Evolutionary conservation across 2,888 invertebrate species (phyloP).

Genomic region (Synanthedon formicaeformis): DNA sequence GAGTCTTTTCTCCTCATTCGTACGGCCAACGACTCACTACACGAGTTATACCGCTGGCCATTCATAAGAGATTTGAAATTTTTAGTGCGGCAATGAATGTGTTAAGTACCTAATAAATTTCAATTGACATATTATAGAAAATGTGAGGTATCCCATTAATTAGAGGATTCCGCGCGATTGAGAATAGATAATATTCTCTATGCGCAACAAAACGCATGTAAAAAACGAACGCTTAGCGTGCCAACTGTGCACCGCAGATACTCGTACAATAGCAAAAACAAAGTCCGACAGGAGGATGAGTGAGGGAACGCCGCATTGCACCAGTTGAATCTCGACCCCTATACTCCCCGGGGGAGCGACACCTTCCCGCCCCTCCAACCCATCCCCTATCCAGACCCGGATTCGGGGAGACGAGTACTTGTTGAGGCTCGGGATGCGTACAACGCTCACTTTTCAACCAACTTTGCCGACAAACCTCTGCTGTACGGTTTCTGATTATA

Average conservation of each 20-base stretch:
- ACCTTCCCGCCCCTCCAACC: conserved; percentile 7
- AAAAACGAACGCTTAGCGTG: conserved; percentile 38
- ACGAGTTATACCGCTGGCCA: too few relatives aligned
- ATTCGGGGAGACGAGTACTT: conserved; percentile 33
- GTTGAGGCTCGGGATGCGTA: conserved; percentile 41
- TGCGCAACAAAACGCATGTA: conserved; percentile 28
- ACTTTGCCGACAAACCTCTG: background rate
- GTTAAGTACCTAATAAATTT: too few relatives aligned
- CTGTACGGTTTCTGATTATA: background rate
- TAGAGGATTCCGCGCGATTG: too few relatives aligned
- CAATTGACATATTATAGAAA: too few relatives aligned
- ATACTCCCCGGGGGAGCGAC: conserved; percentile 11
- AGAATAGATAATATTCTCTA: too few relatives aligned
- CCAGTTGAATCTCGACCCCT: conserved; percentile 66
- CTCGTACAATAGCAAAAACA: conserved; percentile 46
- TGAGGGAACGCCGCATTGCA: conserved; percentile 62
- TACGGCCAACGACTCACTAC: too few relatives aligned
- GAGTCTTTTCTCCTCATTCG: too few relatives aligned
- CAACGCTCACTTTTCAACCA: conserved; percentile 15
- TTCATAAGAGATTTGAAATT: too few relatives aligned
- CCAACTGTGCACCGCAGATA: conserved; percentile 31
- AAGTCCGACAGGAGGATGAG: conserved; percentile 36
- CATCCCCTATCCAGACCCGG: conserved; percentile 12
- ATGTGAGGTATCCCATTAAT: too few relatives aligned
- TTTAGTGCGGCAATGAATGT: too few relatives aligned